A percentile compares a stretch with the other conserved stretches of the same genome.
Conservation (phyloP, 2,113 vertebrate species). For the Porphyrio hochstetteri region DNA sequence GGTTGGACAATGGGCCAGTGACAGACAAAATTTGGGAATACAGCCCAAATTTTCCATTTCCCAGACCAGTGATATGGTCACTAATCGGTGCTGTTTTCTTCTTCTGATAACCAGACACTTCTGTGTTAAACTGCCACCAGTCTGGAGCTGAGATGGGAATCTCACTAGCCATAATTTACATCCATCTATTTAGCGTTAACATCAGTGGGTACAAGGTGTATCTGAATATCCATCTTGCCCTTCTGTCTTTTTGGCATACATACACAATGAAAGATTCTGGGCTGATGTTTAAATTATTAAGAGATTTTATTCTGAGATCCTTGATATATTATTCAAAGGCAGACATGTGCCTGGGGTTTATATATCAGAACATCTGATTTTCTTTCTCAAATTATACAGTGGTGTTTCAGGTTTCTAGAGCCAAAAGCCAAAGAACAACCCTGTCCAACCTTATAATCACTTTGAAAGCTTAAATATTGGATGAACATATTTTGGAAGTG, state of each 20-base stretch:
- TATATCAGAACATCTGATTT: background rate
- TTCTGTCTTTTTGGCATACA: background rate
- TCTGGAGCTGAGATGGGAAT: background rate
- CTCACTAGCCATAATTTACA: background rate
- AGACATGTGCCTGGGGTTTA: background rate
- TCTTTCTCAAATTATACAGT: background rate
- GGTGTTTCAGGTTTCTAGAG: background rate
- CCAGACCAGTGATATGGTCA: background rate
- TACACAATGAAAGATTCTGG: background rate
- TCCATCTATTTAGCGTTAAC: background rate
- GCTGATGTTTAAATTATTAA: slow-evolving; percentile 8
- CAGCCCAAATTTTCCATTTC: background rate
- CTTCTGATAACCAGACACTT: background rate
- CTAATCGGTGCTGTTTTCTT: background rate
- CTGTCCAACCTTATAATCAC: background rate
- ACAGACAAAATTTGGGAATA: background rate
- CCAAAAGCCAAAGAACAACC: slow-evolving; percentile 9
- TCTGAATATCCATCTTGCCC: background rate
- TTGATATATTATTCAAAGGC: slow-evolving; percentile 28
- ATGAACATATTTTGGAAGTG: background rate
- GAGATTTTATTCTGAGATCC: slow-evolving; percentile 4
- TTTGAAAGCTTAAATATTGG: slow-evolving; percentile 52
- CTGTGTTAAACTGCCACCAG: background rate
- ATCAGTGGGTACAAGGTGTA: background rate
- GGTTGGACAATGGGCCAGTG: background rate